Base-by-base conservation (phyloP, 2,797 vertebrate species). In the Esox masquinongy region DNA sequence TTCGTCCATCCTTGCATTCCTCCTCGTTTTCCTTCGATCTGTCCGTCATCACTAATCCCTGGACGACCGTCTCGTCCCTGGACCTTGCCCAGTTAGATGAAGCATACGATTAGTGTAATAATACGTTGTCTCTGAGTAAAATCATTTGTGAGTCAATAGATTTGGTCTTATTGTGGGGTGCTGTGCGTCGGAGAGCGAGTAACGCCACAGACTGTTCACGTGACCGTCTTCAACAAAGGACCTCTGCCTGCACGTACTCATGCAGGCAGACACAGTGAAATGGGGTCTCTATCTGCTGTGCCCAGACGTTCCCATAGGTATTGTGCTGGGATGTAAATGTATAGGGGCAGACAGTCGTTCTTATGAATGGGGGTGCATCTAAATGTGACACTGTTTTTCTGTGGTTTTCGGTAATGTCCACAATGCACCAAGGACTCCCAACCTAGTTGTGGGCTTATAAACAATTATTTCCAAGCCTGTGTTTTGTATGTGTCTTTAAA, bases 171-270 rank as follows among this genome's bases (percentile, higher is more conserved):
- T 66, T 68, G 79, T 51, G 50, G 17, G 16, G 6, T 53, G 19
- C 50, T 17, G 77, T 64, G 85, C 79, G 74, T 81, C 89, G 82
- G 86, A 89, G 87, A 90, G 85, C 81, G 79, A 84, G 73, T 73
- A 17, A 77, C 80, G 78, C 75, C 78, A 16, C 83, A 80, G 78
- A 80, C 87, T 84, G 82, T 77, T 87, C 90, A 88, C 56, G 82
- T 92, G 91, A 90, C 88, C 77, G 53, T 76, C 83, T 86, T 86
- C 85, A 88, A 94, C 92, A 94, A 94, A 93, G 91, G 84, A 92
- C 75, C 85, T 68, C 74, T 74, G 78, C 79, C 70, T 84, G 80
- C 70, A 77, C 22, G 59, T 74, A 74, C 80, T 79, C 34, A 74
- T n/a, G n/a, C 59, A 39, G 24, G 68, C 72, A 67, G 63, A 68